Evolutionary conservation across 2,797 vertebrate species (phyloP), one percentile per base, ranked within the genome.

Genomic region (Arnoldichthys spilopterus): DNA sequence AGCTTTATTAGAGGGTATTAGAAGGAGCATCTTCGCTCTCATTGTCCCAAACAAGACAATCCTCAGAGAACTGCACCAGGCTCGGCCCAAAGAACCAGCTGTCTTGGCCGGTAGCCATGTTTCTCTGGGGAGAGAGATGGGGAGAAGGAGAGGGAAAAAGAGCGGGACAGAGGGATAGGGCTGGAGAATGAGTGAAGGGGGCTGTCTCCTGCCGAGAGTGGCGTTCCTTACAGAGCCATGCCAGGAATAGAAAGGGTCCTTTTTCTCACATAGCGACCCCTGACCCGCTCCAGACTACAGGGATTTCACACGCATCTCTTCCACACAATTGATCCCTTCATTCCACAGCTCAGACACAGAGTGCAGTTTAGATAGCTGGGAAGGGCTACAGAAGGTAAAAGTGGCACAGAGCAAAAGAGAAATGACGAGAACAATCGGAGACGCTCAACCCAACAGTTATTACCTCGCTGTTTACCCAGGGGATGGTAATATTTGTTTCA

Each of bases 281-380:
- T 94, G 92, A 92, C 92, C 94, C 87, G 20, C 81, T 45, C 73
- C 76, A 92, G 87, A 92, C 94, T 95, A 94, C 93, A 92, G 94
- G 94, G 93, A 94, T 94, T 93, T 94, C 91, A 95, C 94, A 95
- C 94, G 93, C 93, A 94, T 94, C 94, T 91, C 91, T 95, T 93
- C 92, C 93, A 95, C 92, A 96, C 95, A 96, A 96, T 95, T 94
- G 93, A 93, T 95, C 95, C 95, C 95, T 96, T 96, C 95, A 96
- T 96, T 94, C 93, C 91, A 82, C 68, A 89, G 87, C 91, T 91
- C 90, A 91, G 75, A 93, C 92, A 91, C 72, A 68, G 92, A 94
- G 91, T 90, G 87, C 87, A 91, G 92, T 92, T 91, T 92, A 91
- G 59, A 74, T 67, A 32, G 34, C 56, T 47, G 24, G 45, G 63